Percentiles rank a stretch among this genome's conserved stretches.
Conservation (phyloP, 2,888 invertebrate species). For the Thera obeliscata region DNA sequence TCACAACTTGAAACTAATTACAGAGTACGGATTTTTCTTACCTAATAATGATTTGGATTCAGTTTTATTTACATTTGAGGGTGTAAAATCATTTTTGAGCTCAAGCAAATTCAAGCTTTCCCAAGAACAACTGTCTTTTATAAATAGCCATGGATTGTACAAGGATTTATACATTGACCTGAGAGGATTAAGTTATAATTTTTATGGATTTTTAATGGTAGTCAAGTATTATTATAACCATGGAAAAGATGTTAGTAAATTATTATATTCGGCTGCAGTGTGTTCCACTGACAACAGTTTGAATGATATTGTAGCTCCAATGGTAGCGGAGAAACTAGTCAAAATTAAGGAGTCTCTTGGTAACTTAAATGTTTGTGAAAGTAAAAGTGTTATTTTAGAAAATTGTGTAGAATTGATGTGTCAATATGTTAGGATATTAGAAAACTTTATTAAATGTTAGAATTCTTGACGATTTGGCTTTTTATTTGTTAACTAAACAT, state of each 20-base stretch:
- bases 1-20: slow-evolving; percentile 90
- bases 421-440: slow-evolving; percentile 77
- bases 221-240: slow-evolving; percentile 74
- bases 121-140: slow-evolving; percentile 86
- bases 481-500: neutral
- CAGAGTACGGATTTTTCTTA: slow-evolving; percentile 94
- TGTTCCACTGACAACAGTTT: slow-evolving; percentile 69
- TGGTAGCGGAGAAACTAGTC: slow-evolving; percentile 63
- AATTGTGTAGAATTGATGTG: slow-evolving; percentile 77
- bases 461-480: slow-evolving; percentile 11
- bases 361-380: slow-evolving; percentile 57
- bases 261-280: slow-evolving; percentile 76
- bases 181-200: slow-evolving; percentile 87
- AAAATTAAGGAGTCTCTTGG: slow-evolving; percentile 60
- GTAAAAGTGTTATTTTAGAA: slow-evolving; percentile 65
- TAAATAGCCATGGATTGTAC: slow-evolving; percentile 85
- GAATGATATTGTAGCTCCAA: slow-evolving; percentile 68
- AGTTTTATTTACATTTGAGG: slow-evolving; percentile 84
- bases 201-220: slow-evolving; percentile 80
- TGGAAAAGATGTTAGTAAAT: slow-evolving; percentile 69
- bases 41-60: slow-evolving; percentile 88
- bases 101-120: slow-evolving; percentile 70
- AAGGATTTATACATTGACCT: slow-evolving; percentile 86
- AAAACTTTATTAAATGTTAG: slow-evolving; percentile 82
- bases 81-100: slow-evolving; percentile 75